Evolutionary conservation across 2,113 vertebrate genomes (phyloP).

Genomic region (Melanostigma gelatinosum): DNA sequence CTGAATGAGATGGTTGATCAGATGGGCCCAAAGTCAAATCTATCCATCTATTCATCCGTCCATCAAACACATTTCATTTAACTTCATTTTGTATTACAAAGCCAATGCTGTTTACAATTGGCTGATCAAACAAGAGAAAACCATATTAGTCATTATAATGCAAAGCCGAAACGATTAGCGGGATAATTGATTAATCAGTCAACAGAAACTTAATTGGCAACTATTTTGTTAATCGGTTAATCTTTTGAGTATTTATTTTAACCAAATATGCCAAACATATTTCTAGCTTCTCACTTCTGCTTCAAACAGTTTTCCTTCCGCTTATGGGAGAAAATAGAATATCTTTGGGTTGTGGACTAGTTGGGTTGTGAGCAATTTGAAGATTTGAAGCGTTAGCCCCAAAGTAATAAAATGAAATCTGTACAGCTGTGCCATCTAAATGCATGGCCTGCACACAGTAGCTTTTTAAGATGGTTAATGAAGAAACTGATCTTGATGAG

Average conservation of each 20-base stretch:
- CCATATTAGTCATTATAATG: background rate
- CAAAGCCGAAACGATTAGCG: background rate
- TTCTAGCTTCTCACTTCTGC: background rate
- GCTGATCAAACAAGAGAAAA: background rate
- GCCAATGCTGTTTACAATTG: background rate
- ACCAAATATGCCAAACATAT: background rate
- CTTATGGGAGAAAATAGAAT: background rate
- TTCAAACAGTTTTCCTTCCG: background rate
- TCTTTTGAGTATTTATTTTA: background rate
- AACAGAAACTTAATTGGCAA: background rate
- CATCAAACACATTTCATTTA: slow-evolving; percentile 10
- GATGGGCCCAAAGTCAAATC: slow-evolving; percentile 37
- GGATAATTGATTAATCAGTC: background rate
- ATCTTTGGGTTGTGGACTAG: background rate
- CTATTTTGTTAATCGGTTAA: background rate
- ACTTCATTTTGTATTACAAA: background rate
- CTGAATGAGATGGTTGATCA: slow-evolving; percentile 43
- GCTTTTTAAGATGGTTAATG: background rate
- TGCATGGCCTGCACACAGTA: background rate
- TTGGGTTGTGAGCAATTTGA: background rate
- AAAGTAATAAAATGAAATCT: background rate
- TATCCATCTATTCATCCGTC: slow-evolving; percentile 40
- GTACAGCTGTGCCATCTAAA: background rate
- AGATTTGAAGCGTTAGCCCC: too few species aligned
- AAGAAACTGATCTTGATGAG: background rate